Base-by-base conservation (phyloP, 1,140 invertebrate genomes). In the Choristoneura fumiferana region DNA sequence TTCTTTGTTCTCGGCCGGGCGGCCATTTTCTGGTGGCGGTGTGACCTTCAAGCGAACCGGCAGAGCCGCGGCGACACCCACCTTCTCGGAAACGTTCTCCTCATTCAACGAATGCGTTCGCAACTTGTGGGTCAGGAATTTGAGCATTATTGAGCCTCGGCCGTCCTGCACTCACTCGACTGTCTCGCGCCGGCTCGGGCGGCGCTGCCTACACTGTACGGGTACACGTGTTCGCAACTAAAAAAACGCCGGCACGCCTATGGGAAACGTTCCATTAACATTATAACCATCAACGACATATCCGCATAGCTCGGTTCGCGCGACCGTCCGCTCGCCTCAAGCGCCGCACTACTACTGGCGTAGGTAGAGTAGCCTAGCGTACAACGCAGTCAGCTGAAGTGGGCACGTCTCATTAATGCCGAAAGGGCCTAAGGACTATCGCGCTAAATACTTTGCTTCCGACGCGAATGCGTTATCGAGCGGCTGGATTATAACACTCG, bases 31-130 rank as follows among this genome's bases (percentile, higher is more conserved):
- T 89, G 84, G 80, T 77, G 76, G 74, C 84, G 75, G 73, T 75
- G 76, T 85, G 85, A 88, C 87, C 85, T 88, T 87, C 87, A 77
- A 73, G 56, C 58, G 57, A 60, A 57, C 67, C 60, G 67, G 54
- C 58, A 63, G 59, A 76, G 74, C 77, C 63, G 70, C 68, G 71
- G 72, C 74, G 64, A 84, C 77, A 85, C 89, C 81, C 82, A 91
- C 91, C 91, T 92, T 93, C 74, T 92, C 91, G 78, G 92, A 90
- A 76, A 89, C 92, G 91, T 87, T 91, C 90, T 94, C 94, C 91
- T 95, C 94, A 92, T 94, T 94, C 88, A 95, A 92, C 81, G 94
- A 94, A 90, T 95, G 94, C 81, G 93, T 94, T 88, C 93, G 92
- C 81, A 95, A 90, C 91, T 95, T 95, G 88, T 94, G 93, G 78